Conservation (phyloP, 2,113 vertebrate genomes). For the Malurus melanocephalus region DNA sequence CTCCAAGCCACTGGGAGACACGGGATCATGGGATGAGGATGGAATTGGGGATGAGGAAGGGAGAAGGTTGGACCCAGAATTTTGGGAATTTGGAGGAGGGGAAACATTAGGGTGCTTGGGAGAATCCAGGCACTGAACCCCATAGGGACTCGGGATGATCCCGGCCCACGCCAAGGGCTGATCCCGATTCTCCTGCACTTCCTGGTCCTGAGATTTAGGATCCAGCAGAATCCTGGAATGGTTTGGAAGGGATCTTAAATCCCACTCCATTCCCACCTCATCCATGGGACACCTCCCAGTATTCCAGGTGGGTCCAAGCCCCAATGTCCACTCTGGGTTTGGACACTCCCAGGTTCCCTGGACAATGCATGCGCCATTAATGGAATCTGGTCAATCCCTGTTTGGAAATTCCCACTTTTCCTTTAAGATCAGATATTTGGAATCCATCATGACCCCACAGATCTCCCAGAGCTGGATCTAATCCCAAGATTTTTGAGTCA, state of each 20-base stretch:
- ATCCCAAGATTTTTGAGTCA: accelerated
- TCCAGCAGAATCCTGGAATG: background rate
- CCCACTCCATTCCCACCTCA: accelerated
- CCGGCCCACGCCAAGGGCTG: accelerated
- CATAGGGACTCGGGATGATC: accelerated
- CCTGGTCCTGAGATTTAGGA: background rate
- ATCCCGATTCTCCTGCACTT: background rate
- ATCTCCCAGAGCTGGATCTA: background rate
- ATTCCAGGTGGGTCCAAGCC: accelerated
- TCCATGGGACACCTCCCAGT: accelerated
- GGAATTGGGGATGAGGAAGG: background rate
- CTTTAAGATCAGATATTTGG: accelerated
- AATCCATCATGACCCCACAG: background rate
- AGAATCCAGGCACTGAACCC: background rate
- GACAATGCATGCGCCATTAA: too few relatives aligned
- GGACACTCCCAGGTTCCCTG: accelerated
- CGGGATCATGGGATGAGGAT: accelerated
- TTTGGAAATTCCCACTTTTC: background rate
- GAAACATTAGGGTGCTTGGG: accelerated
- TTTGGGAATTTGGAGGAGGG: background rate
- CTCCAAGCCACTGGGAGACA: accelerated
- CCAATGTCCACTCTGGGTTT: background rate
- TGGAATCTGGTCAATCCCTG: background rate
- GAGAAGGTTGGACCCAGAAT: accelerated
- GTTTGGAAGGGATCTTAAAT: background rate